Evolutionary conservation across 1,140 invertebrate genomes (phyloP), one percentile per base, ranked within the genome.

Genomic region (Drosophila hydei): DNA sequence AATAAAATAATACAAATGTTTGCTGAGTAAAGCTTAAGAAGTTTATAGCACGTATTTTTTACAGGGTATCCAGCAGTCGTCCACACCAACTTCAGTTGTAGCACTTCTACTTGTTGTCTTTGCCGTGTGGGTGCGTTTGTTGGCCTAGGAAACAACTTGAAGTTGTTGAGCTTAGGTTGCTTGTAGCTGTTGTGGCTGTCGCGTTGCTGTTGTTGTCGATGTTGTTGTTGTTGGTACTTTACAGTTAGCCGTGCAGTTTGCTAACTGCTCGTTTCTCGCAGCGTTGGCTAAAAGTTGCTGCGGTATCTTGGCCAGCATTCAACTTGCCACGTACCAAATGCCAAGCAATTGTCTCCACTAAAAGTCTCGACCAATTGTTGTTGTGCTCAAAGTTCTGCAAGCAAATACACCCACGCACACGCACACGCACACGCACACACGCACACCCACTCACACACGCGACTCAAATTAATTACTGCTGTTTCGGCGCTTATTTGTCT

Each of bases 401-500:
- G 69, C 45, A 72, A 50, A 58, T 61, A 65, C 14, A 33, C 27
- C 27, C 38, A 52, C 38, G 50, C 21, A 19, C 16, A 38, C 56
- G 23, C 43, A 42, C 42, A 33, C 23, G 38, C 12, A 54, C 21
- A 18, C 9, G 47, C 36, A 19, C 27, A 45, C 45, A 23, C 8
- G 65, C 18, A 50, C 8, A 58, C 16, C 18, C 74, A 59, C 72
- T 61, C 75, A 78, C 69, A 83, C 72, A 71, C 58, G 54, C 75
- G 69, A 72, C 77, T 75, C 75, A 88, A 88, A 88, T 88, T 88
- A 88, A 88, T 88, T 88, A 79, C 83, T 88, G 83, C 83, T 88
- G 83, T 88, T 87, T 88, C 72, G 83, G 84, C 84, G 84, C 83
- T 87, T 88, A 88, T 88, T 88, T 88, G 83, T 88, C 83, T 88